Evolutionary conservation across 2,113 vertebrate genomes (phyloP), one percentile per base, ranked within the genome.

Genomic region (Podilymbus podiceps): DNA sequence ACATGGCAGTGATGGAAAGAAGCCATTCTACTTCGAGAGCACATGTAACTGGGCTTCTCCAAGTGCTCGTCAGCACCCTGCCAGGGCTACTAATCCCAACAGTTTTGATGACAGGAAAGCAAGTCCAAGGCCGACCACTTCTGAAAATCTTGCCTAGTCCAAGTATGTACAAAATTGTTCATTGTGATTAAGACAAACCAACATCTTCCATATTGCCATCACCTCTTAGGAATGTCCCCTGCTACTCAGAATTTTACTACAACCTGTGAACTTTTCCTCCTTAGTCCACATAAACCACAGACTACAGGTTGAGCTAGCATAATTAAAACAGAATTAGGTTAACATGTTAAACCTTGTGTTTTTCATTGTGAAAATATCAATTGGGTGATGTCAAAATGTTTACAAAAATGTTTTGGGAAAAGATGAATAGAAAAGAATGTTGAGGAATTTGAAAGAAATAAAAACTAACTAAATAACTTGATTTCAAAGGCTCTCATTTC

Each of bases 151-250:
- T 46, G 8, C 27, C 53, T 64, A 46, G 6, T 28, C 20, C 20
- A 52, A 35, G 10, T 8, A 8, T 0, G 0, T 3, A 15, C 23
- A 47, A 33, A 75, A 40, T 12, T 28, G 5, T 31, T 47, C 10
- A 13, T 2, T 38, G 12, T 4, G 12, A 81, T 47, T 17, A 33
- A 24, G 27, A 24, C 35, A 79, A 89, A 50, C 2, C 62, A 44
- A 7, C 18, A 67, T 12, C 3, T 75, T 56, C 47, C 35, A 9
- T n/a, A 30, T 5, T 33, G 12, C 25, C 8, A 8, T 58, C 21
- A 15, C 6, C 8, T 63, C 27, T 33, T 20, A 27, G 7, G 27
- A 58, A 42, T 11, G 13, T 15, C 5, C 15, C 9, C 9, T 33
- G 27, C 23, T 5, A 15, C 21, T 35, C 23, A 42, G 16, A 17